A percentile compares a stretch with the other conserved stretches of the same genome.
These are phyloP conservation scores for Argynnis bischoffii DNA, from an alignment of 2,888 invertebrate genomes.

Conservation along the genomic window DNA sequence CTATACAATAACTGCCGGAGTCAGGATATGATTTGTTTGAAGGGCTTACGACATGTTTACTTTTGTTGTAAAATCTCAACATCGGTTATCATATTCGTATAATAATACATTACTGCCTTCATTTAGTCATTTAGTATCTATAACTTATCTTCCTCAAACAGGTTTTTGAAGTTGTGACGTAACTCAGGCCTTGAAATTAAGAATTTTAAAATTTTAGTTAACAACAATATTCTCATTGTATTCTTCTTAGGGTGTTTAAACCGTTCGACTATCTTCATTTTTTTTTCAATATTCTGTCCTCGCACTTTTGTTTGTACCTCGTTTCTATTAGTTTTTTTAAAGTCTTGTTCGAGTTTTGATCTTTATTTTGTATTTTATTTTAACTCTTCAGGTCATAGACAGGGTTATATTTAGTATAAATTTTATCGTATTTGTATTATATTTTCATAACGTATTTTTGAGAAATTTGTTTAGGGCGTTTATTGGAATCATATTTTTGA, in stretches of 20 bases:
- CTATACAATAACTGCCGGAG: constrained; percentile 26
- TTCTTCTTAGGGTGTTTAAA: constrained; percentile 38
- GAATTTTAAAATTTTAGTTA: constrained; percentile 48
- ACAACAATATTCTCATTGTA: constrained; percentile 34
- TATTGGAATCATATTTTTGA: constrained; percentile 81
- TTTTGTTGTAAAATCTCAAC: constrained; percentile 7
- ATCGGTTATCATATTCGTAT: constrained; percentile 12
- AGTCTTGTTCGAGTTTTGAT: constrained; percentile 77
- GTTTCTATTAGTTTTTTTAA: constrained; percentile 54
- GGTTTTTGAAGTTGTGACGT: constrained; percentile 68
- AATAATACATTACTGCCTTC: constrained; percentile 35
- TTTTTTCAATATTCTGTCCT: constrained; percentile 36
- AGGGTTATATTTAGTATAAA: constrained; percentile 83
- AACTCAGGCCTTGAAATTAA: constrained; percentile 66
- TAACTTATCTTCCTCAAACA: constrained; percentile 46
- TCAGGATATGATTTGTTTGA: constrained; percentile 27
- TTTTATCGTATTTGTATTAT: constrained; percentile 82
- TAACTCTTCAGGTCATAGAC: constrained; percentile 83
- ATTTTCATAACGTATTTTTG: constrained; percentile 82
- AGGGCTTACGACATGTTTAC: not conserved
- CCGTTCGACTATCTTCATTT: constrained; percentile 43
- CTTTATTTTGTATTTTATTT: constrained; percentile 54
- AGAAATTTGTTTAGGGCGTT: constrained; percentile 79
- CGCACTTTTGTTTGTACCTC: constrained; percentile 34
- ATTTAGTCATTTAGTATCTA: constrained; percentile 25